Base-by-base conservation (phyloP, 2,797 vertebrate species). In the Corythornis leucogaster region DNA sequence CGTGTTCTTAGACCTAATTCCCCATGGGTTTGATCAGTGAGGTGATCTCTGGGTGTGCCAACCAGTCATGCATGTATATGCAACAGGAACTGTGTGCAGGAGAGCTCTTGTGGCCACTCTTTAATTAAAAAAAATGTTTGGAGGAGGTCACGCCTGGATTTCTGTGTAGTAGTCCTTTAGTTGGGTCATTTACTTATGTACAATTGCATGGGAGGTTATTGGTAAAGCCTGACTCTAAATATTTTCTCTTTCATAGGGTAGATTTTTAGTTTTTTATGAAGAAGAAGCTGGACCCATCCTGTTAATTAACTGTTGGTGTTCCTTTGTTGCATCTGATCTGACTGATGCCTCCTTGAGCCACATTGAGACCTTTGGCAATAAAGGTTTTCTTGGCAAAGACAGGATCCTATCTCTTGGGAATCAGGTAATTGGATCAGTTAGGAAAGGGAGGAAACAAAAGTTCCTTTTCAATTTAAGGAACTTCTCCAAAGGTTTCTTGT, bases 291-390 rank as follows among this genome's bases (percentile, higher is more conserved):
- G 31, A 51, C 88, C 21, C 40, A 48, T 75, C 54, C 38, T 87
- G 1, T 66, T 91, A 74, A 71, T 80, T 77, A 92, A 26, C 28
- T 75, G 12, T 59, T 67, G 18, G 20, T 82, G 26, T 40, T 70
- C 42, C 66, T 79, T 91, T 89, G 50, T 78, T 90, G 46, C 71
- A 66, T 78, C 26, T 78, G 57, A 31, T 85, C 70, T 94, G 91
- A 87, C n/a, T 93, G 40, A 33, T 50, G 35, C 35, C n/a, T 85
- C 30, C 38, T 92, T 20, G 58, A 35, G 46, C 7, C 18, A 30
- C 5, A 4, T 42, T 86, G 42, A 85, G 45, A 89, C 71, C 53
- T 77, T 92, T 70, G 46, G 15, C 70, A 84, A 21, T 64, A 55
- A 38, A 80, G 25, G 17, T 63, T 82, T 70, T 81, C 75, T 64